Evolutionary conservation across 2,113 vertebrate genomes (phyloP).

Genomic region (Hippocampus zosterae): DNA sequence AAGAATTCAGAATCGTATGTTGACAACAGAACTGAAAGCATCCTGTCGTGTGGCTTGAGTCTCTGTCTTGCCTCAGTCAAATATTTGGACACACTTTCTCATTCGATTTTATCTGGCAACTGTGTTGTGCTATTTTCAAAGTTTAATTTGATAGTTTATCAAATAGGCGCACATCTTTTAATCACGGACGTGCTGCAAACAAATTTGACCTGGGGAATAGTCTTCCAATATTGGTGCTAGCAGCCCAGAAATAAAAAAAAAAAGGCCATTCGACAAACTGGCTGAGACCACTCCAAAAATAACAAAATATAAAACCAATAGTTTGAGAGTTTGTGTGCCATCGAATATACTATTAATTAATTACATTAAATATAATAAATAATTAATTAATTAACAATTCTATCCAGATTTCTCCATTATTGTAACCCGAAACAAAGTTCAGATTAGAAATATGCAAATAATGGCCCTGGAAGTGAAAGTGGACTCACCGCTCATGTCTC

Average conservation of each 20-base stretch:
- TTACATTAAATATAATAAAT: too few species aligned
- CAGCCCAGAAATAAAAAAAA: too few species aligned
- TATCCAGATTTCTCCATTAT: neutral
- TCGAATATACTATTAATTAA: neutral
- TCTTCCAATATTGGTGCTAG: too few species aligned
- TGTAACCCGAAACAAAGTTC: neutral
- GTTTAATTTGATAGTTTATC: neutral
- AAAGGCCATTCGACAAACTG: neutral
- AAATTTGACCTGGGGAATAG: too few species aligned
- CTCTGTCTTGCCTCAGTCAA: neutral
- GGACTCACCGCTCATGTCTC: slow-evolving; percentile 56
- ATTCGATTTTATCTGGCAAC: neutral
- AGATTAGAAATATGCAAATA: neutral
- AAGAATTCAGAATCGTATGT: neutral
- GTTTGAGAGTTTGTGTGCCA: neutral
- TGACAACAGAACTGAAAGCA: neutral
- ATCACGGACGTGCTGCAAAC: too few species aligned
- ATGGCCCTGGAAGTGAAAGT: neutral
- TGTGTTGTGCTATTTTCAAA: neutral
- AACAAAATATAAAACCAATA: neutral
- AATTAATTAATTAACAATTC: too few species aligned
- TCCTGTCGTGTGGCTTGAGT: neutral
- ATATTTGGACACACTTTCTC: too few species aligned
- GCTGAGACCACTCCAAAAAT: neutral
- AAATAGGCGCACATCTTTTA: neutral